These are phyloP conservation scores for Drymodes brunneopygia DNA, from an alignment of 2,113 vertebrate genomes.

Conservation along the genomic window DNA sequence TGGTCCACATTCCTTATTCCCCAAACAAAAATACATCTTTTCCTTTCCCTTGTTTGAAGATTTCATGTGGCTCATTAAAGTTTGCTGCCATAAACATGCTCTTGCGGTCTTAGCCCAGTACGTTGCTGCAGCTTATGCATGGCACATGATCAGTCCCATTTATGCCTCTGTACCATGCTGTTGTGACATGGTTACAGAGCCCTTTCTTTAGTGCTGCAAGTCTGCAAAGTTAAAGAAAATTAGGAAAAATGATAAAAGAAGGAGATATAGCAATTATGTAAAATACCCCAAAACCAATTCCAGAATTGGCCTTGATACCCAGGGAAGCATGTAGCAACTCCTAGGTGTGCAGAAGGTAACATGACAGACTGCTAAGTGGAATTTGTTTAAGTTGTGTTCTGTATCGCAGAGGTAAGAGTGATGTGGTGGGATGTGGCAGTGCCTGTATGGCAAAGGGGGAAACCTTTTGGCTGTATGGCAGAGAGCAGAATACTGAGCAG, in stretches of 20 bases:
- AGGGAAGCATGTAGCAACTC: background rate
- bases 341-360: background rate
- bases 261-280: background rate
- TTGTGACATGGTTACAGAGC: background rate
- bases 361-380: background rate
- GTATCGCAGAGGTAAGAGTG: rapidly evolving
- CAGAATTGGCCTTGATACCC: background rate
- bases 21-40: constrained; percentile 37
- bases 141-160: background rate
- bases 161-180: background rate
- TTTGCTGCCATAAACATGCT: background rate
- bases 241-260: background rate
- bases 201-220: background rate
- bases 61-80: constrained; percentile 10
- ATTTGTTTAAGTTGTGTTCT: background rate
- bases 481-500: background rate
- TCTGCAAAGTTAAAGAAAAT: background rate
- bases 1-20: constrained; percentile 30
- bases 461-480: background rate
- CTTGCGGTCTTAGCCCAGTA: background rate
- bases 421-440: background rate
- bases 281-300: background rate
- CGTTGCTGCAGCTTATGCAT: rapidly evolving
- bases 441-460: background rate
- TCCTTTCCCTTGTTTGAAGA: background rate